These are phyloP conservation scores for Saxidomus purpurata DNA, from an alignment of 1,140 invertebrate genomes.

Conservation along the genomic window DNA sequence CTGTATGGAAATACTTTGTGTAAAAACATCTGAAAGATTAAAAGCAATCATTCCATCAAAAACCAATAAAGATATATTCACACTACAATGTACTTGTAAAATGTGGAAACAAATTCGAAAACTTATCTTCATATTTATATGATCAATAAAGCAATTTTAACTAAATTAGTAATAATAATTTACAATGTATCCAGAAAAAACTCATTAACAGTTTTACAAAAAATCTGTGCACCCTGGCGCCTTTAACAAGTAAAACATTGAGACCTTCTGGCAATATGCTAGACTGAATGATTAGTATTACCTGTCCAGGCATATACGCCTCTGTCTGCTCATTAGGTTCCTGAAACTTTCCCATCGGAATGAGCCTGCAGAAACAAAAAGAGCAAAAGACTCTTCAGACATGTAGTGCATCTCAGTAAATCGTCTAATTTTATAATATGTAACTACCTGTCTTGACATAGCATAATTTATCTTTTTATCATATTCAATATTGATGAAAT, in stretches of 20 bases:
- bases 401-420: too few relatives aligned
- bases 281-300: too few relatives aligned
- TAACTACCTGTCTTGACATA: too few relatives aligned
- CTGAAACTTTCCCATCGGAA: slow-evolving; percentile 94
- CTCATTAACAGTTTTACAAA: too few relatives aligned
- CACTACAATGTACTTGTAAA: background rate
- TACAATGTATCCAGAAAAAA: too few relatives aligned
- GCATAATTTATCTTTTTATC: too few relatives aligned
- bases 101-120: background rate
- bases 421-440: too few relatives aligned
- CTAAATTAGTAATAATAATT: too few relatives aligned
- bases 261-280: too few relatives aligned
- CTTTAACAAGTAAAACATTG: too few relatives aligned
- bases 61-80: background rate
- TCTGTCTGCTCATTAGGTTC: slow-evolving; percentile 94
- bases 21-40: slow-evolving; percentile 91
- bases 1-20: slow-evolving; percentile 98
- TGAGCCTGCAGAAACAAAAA: slow-evolving; percentile 87
- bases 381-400: background rate
- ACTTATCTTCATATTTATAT: background rate
- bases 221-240: too few relatives aligned
- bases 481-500: too few relatives aligned
- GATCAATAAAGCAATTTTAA: background rate
- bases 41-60: background rate
- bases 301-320: slow-evolving; percentile 96